Evolutionary conservation across 2,888 invertebrate genomes (phyloP).

Genomic region (Scrobipalpa costella): DNA sequence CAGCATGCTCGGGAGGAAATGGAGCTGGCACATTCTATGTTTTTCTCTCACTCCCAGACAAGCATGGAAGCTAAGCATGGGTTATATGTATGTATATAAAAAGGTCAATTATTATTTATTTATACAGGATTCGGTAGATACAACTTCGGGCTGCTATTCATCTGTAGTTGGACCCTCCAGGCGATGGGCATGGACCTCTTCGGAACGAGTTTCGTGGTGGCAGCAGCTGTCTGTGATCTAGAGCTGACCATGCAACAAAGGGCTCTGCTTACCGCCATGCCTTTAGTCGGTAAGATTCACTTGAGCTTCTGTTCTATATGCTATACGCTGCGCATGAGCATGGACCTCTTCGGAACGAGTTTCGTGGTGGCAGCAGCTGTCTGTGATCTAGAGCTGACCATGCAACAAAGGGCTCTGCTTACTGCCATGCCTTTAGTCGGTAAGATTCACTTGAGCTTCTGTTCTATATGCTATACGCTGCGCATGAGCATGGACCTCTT

Average conservation of each 20-base stretch:
- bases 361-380: slow-evolving; percentile 87
- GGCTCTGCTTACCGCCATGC: slow-evolving; percentile 85
- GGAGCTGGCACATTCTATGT: no score
- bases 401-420: slow-evolving; percentile 84
- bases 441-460: slow-evolving; percentile 47
- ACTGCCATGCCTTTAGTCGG: slow-evolving; percentile 86
- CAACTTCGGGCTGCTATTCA: slow-evolving; percentile 65
- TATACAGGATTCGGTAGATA: slow-evolving; percentile 71
- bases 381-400: slow-evolving; percentile 84
- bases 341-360: slow-evolving; percentile 81
- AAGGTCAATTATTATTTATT: neutral
- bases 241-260: slow-evolving; percentile 82
- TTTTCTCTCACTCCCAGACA: no score
- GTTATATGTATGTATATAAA: no score
- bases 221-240: slow-evolving; percentile 87
- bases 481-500: slow-evolving; percentile 77
- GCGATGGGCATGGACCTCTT: slow-evolving; percentile 77
- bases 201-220: slow-evolving; percentile 85
- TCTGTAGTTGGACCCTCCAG: slow-evolving; percentile 72
- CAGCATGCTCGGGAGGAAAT: no score
- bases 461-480: slow-evolving; percentile 39
- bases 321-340: slow-evolving; percentile 64
- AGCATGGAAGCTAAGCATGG: no score
- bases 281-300: slow-evolving; percentile 82
- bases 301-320: neutral